Evolutionary conservation across 1,140 invertebrate genomes (phyloP).

Genomic region (Charaxes varanes): DNA sequence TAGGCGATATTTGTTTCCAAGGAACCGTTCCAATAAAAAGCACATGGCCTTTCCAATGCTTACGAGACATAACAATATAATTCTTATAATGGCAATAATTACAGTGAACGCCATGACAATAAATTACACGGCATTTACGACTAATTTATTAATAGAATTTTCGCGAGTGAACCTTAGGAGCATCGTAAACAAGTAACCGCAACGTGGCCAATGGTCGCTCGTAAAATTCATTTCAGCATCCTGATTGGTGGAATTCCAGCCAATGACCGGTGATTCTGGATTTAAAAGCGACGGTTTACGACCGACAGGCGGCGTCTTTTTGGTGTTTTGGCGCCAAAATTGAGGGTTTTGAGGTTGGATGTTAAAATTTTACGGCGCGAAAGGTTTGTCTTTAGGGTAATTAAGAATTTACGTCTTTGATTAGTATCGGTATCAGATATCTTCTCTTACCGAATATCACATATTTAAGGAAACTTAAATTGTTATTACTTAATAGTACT

Average conservation of each 20-base stretch:
- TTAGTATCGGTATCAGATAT: too few relatives aligned
- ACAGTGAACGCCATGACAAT: conserved; percentile 54
- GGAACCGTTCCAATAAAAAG: conserved; percentile 2
- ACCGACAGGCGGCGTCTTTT: conserved; percentile 51
- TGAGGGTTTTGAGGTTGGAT: conserved; percentile 14
- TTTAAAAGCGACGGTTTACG: conserved; percentile 70
- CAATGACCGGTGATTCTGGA: conserved; percentile 50
- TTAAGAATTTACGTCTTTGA: too few relatives aligned
- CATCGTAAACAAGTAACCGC: conserved; percentile 62
- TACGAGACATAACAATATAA: conserved; percentile 40
- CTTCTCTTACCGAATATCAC: too few relatives aligned
- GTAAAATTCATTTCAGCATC: conserved; percentile 52
- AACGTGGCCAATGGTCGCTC: conserved; percentile 45
- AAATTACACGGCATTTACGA: conserved; percentile 63
- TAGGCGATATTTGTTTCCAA: background rate
- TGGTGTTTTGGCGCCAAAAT: conserved; percentile 68
- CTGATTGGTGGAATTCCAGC: conserved; percentile 49
- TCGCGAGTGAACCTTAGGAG: conserved; percentile 61
- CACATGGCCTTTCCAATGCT: conserved; percentile 4
- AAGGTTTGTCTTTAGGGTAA: conserved; percentile 1
- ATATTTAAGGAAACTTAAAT: too few relatives aligned
- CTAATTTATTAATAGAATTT: conserved; percentile 73
- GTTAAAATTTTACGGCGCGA: conserved; percentile 10
- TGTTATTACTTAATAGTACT: too few relatives aligned
- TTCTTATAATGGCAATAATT: conserved; percentile 69